Conservation (phyloP, 1,140 invertebrate species). For the Centruroides vittatus region DNA sequence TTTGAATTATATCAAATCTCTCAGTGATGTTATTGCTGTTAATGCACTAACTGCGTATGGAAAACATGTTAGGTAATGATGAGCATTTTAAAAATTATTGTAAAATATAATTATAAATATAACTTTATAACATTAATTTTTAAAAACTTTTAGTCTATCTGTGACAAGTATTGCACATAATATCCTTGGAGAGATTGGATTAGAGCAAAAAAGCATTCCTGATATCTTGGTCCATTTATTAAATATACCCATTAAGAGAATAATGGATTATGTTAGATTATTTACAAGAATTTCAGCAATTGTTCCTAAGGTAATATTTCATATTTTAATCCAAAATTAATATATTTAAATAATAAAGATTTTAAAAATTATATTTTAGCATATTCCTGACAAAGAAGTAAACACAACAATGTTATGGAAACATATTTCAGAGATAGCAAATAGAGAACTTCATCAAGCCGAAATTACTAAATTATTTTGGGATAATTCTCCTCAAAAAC, state of each 20-base stretch:
- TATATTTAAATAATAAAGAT: constrained; percentile 18
- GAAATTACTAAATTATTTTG: constrained; percentile 58
- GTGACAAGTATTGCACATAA: not conserved
- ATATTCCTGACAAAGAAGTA: too few species aligned
- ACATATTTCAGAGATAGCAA: constrained; percentile 43
- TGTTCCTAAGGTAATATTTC: constrained; percentile 35
- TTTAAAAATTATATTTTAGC: too few species aligned
- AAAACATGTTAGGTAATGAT: constrained; percentile 19
- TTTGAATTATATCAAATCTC: constrained; percentile 50
- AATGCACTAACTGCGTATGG: constrained; percentile 49
- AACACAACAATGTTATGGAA: constrained; percentile 29
- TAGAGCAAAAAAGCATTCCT: not conserved
- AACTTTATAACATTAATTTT: too few species aligned
- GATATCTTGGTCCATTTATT: not conserved
- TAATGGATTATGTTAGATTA: constrained; percentile 17
- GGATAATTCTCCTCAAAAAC: constrained; percentile 47
- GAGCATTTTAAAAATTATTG: too few species aligned
- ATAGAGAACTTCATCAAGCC: constrained; percentile 48
- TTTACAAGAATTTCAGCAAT: constrained; percentile 28
- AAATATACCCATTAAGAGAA: constrained; percentile 3
- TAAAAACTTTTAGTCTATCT: constrained; percentile 10
- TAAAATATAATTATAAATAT: too few species aligned
- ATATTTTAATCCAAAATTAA: too few species aligned
- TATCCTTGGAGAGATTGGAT: not conserved
- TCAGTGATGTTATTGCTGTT: constrained; percentile 57